Conservation (phyloP, 2,888 invertebrate species). For the Stenoptilia bipunctidactyla region DNA sequence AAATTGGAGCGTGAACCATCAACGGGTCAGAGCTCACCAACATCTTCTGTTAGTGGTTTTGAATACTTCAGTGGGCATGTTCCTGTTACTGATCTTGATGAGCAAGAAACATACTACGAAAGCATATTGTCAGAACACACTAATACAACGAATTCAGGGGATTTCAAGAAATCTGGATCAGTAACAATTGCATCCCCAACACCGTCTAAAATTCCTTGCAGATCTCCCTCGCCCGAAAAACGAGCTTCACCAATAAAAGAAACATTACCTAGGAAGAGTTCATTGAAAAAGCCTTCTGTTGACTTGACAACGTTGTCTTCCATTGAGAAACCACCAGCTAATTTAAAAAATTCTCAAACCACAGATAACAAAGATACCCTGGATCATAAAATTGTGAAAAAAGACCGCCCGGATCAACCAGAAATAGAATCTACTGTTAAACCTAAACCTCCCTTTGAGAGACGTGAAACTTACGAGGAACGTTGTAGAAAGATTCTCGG, state of each 20-base stretch:
- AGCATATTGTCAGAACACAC: constrained; percentile 17
- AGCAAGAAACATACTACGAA: constrained; percentile 22
- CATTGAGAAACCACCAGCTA: constrained; percentile 50
- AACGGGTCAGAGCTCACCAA: constrained; percentile 64
- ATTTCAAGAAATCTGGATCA: constrained; percentile 24
- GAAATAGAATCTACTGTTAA: constrained; percentile 35
- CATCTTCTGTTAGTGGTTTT: constrained; percentile 69
- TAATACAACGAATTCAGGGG: constrained; percentile 14
- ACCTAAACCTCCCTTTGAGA: constrained; percentile 68
- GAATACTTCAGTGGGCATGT: constrained; percentile 48
- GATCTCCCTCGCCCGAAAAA: constrained; percentile 53
- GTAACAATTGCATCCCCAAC: constrained; percentile 32
- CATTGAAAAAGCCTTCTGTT: constrained; percentile 49
- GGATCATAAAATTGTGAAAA: constrained; percentile 33
- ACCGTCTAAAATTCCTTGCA: constrained; percentile 53
- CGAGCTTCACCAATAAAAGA: constrained; percentile 31
- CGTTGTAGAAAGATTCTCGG: constrained; percentile 79
- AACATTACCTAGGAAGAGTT: constrained; percentile 54
- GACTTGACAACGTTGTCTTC: constrained; percentile 32
- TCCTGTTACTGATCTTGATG: constrained; percentile 45
- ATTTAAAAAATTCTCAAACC: constrained; percentile 46
- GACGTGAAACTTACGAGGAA: constrained; percentile 81
- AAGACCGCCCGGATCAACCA: constrained; percentile 30
- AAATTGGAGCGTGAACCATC: constrained; percentile 38
- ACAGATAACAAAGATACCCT: constrained; percentile 29